Conservation (phyloP, 2,797 vertebrate species). For the Sebastes minor region DNA sequence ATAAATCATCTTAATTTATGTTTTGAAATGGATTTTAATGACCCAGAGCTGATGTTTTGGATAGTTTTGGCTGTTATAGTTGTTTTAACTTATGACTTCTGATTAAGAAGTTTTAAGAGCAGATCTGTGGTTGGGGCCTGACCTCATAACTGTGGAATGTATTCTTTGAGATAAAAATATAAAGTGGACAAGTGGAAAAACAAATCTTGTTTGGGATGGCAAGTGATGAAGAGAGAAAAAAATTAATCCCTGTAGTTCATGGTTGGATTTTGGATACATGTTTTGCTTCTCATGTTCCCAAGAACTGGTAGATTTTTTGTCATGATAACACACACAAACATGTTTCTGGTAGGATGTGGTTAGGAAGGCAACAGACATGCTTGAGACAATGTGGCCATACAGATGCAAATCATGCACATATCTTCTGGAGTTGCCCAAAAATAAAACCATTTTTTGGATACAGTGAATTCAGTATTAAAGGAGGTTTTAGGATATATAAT, state of each 20-base stretch:
- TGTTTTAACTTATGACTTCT: background rate
- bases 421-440: too few species aligned
- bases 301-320: background rate
- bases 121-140: background rate
- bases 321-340: background rate
- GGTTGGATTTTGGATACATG: slow-evolving; percentile 23
- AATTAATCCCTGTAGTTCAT: slow-evolving; percentile 19
- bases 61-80: background rate
- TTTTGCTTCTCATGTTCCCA: slow-evolving; percentile 28
- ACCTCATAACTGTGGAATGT: slow-evolving; percentile 34
- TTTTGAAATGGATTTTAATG: background rate
- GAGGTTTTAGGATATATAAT: too few species aligned
- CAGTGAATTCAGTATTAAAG: too few species aligned
- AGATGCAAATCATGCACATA: too few species aligned
- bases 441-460: too few species aligned
- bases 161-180: slow-evolving; percentile 52
- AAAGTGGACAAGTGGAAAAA: slow-evolving; percentile 37
- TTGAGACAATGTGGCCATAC: too few species aligned
- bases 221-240: slow-evolving; percentile 40
- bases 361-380: too few species aligned
- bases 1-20: background rate
- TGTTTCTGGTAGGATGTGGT: background rate
- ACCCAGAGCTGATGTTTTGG: background rate
- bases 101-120: background rate
- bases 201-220: slow-evolving; percentile 49